Base-by-base conservation (phyloP, 2,113 vertebrate genomes). In the Heterocephalus glaber region DNA sequence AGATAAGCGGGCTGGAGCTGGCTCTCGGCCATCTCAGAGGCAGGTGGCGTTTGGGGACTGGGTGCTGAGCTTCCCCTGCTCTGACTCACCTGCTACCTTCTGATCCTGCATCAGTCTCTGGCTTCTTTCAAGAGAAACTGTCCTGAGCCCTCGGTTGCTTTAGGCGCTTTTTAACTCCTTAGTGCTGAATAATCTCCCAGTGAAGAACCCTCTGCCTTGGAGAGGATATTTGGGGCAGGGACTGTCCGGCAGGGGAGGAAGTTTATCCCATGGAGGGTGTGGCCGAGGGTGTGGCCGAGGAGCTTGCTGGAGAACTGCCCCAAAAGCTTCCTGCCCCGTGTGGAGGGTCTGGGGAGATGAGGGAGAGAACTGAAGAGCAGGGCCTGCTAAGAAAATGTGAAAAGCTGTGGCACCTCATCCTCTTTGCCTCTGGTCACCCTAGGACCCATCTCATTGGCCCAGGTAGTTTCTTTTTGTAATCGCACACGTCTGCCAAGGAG, bases 171-270 rank as follows among this genome's bases (percentile, higher is more conserved):
- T 56, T 56, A 20, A 35, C 12, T 8, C 28, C 7, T 38, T 17
- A 3, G 17, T 35, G 38, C 47, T 1, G 63, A 47, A 33, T 60
- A 4, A 9, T 35, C 70, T 91, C 22, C 70, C 24, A 16, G 60
- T 24, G 89, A 83, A 65, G 56, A 80, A 84, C 49, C 33, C 12
- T 74, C 66, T 61, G 87, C 84, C 38, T 87, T 61, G 28, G 54
- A 41, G 76, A 85, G 84, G 95, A 93, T 80, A 84, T 94, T 86
- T 35, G 26, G 94, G 84, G 66, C 0, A 2, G 74, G 61, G 14
- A 61, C 84, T n/a, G 47, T 52, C 44, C 13, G 28, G 13, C 22
- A 0, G 30, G 70, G 88, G 95, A 90, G 95, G 90, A 95, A 95
- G 88, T 94, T 91, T 92, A 80, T 83, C 30, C 17, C 11, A 0